Conservation (phyloP, 2,797 vertebrate genomes). For the Parambassis ranga region DNA sequence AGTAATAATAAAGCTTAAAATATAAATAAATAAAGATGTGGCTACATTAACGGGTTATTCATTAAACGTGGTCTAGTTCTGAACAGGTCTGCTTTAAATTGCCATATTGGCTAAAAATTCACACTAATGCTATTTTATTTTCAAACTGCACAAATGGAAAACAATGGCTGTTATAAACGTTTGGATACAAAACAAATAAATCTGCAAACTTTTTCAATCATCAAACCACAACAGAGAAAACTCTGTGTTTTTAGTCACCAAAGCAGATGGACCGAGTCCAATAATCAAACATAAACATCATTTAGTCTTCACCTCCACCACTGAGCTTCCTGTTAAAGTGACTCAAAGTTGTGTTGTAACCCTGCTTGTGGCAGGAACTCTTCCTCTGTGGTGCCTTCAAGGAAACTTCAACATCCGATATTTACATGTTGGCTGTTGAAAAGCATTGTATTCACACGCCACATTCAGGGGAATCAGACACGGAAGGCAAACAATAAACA, state of each 20-base stretch:
- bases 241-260: neutral
- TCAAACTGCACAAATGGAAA: neutral
- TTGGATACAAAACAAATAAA: neutral
- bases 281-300: neutral
- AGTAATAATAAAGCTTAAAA: too few relatives aligned
- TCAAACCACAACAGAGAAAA: neutral
- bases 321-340: neutral
- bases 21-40: too few relatives aligned
- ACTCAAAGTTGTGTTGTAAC: neutral
- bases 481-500: constrained; percentile 37
- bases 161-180: neutral
- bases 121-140: too few relatives aligned
- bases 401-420: constrained; percentile 38
- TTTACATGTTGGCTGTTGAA: constrained; percentile 33
- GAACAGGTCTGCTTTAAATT: too few relatives aligned
- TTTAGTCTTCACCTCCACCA: neutral
- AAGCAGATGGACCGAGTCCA: too few relatives aligned
- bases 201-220: neutral
- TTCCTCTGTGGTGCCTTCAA: constrained; percentile 25
- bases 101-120: too few relatives aligned
- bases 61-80: too few relatives aligned
- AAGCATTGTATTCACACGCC: constrained; percentile 5
- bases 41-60: too few relatives aligned
- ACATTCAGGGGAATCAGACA: constrained; percentile 25
- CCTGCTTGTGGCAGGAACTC: constrained; percentile 8